Conservation (phyloP, 92 coral and sea anemone genomes). For the Epizoanthus scotinus region DNA sequence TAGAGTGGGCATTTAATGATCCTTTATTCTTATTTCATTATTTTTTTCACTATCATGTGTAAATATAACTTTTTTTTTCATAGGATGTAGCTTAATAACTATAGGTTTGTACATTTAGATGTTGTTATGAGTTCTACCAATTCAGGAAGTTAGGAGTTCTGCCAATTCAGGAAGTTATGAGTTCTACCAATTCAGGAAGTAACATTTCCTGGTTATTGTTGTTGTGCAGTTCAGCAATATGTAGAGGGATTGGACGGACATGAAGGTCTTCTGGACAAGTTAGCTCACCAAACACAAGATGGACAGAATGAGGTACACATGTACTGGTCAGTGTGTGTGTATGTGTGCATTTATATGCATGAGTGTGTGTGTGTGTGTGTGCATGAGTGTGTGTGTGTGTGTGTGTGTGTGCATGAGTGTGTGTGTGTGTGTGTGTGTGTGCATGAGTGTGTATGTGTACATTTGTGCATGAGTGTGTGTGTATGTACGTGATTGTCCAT, state of each 20-base stretch:
- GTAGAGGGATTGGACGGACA: slow-evolving; percentile 87
- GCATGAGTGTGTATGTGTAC: neutral
- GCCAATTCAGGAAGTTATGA: too few species aligned
- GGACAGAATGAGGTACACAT: slow-evolving; percentile 51
- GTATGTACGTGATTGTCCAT: too few species aligned
- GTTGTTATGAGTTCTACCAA: too few species aligned
- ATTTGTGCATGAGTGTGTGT: neutral
- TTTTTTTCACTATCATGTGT: too few species aligned
- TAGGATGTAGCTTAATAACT: too few species aligned
- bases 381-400: too few species aligned
- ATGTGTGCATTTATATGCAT: neutral
- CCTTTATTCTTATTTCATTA: too few species aligned
- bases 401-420: neutral
- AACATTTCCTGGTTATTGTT: neutral
- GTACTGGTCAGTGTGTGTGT: neutral
- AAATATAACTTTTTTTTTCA: too few species aligned
- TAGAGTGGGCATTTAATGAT: too few species aligned
- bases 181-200: neutral
- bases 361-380: too few species aligned
- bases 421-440: neutral
- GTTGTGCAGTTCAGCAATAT: slow-evolving; percentile 77
- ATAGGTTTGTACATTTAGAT: too few species aligned
- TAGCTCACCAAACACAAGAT: slow-evolving; percentile 59
- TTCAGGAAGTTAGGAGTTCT: too few species aligned
- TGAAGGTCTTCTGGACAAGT: slow-evolving; percentile 77